Evolutionary conservation across 2,113 vertebrate species (phyloP).

Genomic region (Notechis scutatus): DNA sequence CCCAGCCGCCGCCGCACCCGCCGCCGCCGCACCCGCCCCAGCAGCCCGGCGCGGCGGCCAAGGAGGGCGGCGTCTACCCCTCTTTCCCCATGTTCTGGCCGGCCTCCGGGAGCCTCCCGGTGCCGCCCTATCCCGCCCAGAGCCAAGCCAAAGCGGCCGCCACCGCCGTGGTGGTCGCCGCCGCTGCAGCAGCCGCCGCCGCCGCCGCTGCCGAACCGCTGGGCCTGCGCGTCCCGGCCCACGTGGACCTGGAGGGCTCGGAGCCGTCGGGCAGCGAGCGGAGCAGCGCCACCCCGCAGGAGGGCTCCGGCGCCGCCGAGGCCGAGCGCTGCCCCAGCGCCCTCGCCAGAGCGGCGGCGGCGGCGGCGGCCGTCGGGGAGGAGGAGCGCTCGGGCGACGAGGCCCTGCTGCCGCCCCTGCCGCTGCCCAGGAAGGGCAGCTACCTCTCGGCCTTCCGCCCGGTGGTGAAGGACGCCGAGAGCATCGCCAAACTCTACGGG

Average conservation of each 20-base stretch:
- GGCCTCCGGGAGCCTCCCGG: conserved; percentile 77
- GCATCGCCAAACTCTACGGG: conserved; percentile 91
- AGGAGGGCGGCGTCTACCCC: conserved; percentile 82
- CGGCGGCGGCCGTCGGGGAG: not conserved
- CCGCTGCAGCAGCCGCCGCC: conserved; percentile 52
- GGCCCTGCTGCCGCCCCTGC: conserved; percentile 74
- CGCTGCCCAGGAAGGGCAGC: conserved; percentile 79
- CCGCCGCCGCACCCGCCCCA: conserved; percentile 52
- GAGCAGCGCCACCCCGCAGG: conserved; percentile 76
- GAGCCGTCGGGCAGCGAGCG: conserved; percentile 64
- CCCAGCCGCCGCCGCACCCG: conserved; percentile 49
- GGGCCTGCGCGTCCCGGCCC: conserved; percentile 4
- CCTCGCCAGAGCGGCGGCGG: conserved; percentile 12
- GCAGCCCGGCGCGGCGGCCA: conserved; percentile 40
- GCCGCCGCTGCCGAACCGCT: conserved; percentile 45
- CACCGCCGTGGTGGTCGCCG: conserved; percentile 71
- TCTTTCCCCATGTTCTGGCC: conserved; percentile 94
- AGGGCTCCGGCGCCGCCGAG: conserved; percentile 63
- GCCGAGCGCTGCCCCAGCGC: conserved; percentile 72
- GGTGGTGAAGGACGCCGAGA: conserved; percentile 90
- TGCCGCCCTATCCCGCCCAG: conserved; percentile 79
- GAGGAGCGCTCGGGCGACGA: conserved; percentile 82
- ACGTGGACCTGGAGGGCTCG: conserved; percentile 42
- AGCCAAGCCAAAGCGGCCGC: conserved; percentile 75
- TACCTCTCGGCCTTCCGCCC: conserved; percentile 94